Evolutionary conservation across 2,797 vertebrate species (phyloP), one percentile per base, ranked within the genome.

Genomic region (Pipistrellus pygmaeus): DNA sequence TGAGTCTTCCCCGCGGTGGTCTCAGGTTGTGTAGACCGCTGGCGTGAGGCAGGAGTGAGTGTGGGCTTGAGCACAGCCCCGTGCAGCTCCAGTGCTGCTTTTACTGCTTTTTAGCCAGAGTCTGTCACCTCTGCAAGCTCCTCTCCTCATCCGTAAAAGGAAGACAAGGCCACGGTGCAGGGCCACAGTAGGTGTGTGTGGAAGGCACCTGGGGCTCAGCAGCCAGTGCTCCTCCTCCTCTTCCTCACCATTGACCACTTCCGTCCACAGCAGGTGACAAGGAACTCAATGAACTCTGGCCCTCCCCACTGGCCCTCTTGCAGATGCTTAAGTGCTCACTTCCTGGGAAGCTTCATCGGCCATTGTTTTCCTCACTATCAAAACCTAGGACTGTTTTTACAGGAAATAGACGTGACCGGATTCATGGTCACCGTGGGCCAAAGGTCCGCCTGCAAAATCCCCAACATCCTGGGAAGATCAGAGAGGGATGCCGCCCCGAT

Each of bases 61-160:
- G 46, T 1, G 10, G 46, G 64, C 87, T 46, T 62, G 64, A 69
- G 25, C 41, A 21, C 11, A 1, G 1, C 57, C 64, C 4, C 1
- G 3, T 11, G 38, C 9, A 0, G 5, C 25, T 38, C 13, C 1
- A 17, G 25, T 0, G 3, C 11, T 17, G 2, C 17, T 46, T 25
- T 60, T 4, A 1, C 27, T 13, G 17, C 41, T 13, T 75, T 41
- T 38, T 44, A 7, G 41, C 55, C 77, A 35, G 6, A 17, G 21
- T 1, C 20, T 2, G 48, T 60, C 13, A 35, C 30, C 81, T 55
- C 41, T n/a, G 46, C 35, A 17, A 27, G 13, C 41, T 5, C 0
- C 0, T 11, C 55, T 41, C 18, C 8, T 27, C 20, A 2, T n/a
- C 21, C 13, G 25, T n/a, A 27, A 64, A 4, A 30, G 17, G 41